phyloP scores from a whole-genome alignment of 2,888 invertebrate species.

The Parelbella ahira region DNA sequence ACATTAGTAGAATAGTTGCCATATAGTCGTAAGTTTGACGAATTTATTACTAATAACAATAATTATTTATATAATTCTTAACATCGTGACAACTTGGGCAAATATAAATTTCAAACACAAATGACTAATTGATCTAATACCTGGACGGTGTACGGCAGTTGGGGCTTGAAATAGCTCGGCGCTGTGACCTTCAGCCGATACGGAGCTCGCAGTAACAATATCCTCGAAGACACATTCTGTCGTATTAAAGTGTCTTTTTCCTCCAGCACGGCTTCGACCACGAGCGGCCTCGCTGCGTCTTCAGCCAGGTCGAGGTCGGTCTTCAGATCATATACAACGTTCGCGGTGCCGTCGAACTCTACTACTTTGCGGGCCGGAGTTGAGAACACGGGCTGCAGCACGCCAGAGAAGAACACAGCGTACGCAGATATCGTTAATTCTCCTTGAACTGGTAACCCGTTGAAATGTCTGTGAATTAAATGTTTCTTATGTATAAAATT shows the following conservation, averaged over 20 bases:
- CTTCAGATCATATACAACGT: slow-evolving; percentile 88
- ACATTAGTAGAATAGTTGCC: no score
- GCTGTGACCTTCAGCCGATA: slow-evolving; percentile 87
- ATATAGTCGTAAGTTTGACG: no score
- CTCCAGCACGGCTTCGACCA: slow-evolving; percentile 93
- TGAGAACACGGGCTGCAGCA: slow-evolving; percentile 89
- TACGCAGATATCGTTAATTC: slow-evolving; percentile 91
- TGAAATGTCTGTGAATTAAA: slow-evolving; percentile 92
- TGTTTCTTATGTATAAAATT: no score
- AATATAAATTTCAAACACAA: no score
- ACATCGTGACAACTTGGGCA: no score
- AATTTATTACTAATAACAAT: no score
- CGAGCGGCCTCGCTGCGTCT: slow-evolving; percentile 90
- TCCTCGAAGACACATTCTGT: slow-evolving; percentile 86
- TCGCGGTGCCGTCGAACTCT: slow-evolving; percentile 82
- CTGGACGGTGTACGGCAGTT: slow-evolving; percentile 90
- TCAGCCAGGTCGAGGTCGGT: slow-evolving; percentile 86
- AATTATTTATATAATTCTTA: no score
- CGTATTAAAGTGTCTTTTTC: slow-evolving; percentile 92
- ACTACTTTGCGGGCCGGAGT: slow-evolving; percentile 86
- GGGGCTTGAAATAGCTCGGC: slow-evolving; percentile 94
- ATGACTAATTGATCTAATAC: no score
- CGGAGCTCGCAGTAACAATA: slow-evolving; percentile 80
- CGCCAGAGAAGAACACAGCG: slow-evolving; percentile 89
- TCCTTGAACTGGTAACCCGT: slow-evolving; percentile 92